phyloP scores from a whole-genome alignment of 2,113 vertebrate species.

The Caracal caracal region DNA sequence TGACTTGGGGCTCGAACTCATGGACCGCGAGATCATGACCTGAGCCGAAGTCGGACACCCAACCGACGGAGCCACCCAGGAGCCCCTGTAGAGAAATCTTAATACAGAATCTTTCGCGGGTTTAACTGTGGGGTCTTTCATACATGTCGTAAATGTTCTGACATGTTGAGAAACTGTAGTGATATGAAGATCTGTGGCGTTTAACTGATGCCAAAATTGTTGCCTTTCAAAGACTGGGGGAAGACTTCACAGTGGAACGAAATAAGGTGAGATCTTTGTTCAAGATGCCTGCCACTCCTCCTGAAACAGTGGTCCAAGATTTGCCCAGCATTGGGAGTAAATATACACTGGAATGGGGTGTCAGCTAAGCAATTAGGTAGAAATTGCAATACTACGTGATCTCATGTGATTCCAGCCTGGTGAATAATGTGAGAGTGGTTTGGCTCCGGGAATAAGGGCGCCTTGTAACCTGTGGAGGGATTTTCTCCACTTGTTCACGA shows the following conservation, averaged over 20 bases:
- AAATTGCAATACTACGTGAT: rapidly evolving
- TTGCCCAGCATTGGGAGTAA: neutral
- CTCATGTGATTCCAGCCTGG: neutral
- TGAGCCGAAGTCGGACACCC: no score
- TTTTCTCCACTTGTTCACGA: no score
- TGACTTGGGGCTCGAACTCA: no score
- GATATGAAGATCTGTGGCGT: neutral
- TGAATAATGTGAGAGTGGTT: rapidly evolving
- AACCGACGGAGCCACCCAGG: no score
- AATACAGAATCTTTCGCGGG: neutral
- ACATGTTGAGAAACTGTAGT: neutral
- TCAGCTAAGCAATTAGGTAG: neutral
- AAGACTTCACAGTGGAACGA: neutral
- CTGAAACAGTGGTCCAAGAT: neutral
- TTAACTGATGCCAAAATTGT: neutral
- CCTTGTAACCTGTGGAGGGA: rapidly evolving
- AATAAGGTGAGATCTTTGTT: neutral
- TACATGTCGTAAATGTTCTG: neutral
- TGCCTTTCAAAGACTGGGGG: neutral
- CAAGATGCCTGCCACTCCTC: no score
- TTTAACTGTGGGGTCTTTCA: neutral
- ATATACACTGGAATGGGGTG: no score
- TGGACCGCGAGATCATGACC: no score
- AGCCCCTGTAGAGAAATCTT: neutral
- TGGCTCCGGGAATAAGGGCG: no score